A percentile compares a stretch with the other conserved stretches of the same genome.
phyloP scores from a whole-genome alignment of 2,113 vertebrate genomes.

The Bambusicola thoracicus region DNA sequence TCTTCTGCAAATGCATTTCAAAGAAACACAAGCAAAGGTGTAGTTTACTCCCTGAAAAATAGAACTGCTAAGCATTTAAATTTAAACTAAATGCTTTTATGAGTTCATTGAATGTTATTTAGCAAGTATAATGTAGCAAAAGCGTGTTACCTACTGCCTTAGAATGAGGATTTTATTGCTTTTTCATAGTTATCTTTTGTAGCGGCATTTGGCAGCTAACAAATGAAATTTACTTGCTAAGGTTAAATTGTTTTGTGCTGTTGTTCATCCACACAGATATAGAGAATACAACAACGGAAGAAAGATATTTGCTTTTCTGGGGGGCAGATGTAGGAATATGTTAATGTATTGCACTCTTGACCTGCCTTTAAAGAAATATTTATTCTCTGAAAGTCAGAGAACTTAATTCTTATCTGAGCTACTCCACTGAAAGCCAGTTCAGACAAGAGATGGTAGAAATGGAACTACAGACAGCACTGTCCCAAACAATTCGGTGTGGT shows the following conservation, averaged over 20 bases:
- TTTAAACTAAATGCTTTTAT: slow-evolving; percentile 60
- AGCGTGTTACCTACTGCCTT: slow-evolving; percentile 30
- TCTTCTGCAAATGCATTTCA: slow-evolving; percentile 27
- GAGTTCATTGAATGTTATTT: slow-evolving; percentile 62
- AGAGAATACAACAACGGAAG: neutral
- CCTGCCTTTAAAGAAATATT: slow-evolving; percentile 24
- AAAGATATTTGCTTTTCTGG: neutral
- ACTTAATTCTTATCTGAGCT: slow-evolving; percentile 13
- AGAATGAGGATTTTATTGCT: slow-evolving; percentile 62
- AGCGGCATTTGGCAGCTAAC: slow-evolving; percentile 62
- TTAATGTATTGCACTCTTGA: neutral
- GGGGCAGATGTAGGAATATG: neutral
- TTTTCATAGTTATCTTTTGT: slow-evolving; percentile 63
- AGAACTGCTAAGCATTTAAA: slow-evolving; percentile 56
- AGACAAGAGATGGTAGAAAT: neutral
- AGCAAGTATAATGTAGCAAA: slow-evolving; percentile 30
- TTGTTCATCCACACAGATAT: neutral
- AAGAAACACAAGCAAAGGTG: slow-evolving; percentile 10
- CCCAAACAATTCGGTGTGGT: neutral
- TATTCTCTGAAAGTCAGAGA: slow-evolving; percentile 19
- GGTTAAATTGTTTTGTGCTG: slow-evolving; percentile 65
- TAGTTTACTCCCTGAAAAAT: slow-evolving; percentile 38
- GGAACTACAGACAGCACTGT: neutral
- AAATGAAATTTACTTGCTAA: slow-evolving; percentile 74
- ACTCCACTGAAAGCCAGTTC: neutral